phyloP scores from a whole-genome alignment of 2,113 vertebrate genomes.

The Callithrix jacchus region DNA sequence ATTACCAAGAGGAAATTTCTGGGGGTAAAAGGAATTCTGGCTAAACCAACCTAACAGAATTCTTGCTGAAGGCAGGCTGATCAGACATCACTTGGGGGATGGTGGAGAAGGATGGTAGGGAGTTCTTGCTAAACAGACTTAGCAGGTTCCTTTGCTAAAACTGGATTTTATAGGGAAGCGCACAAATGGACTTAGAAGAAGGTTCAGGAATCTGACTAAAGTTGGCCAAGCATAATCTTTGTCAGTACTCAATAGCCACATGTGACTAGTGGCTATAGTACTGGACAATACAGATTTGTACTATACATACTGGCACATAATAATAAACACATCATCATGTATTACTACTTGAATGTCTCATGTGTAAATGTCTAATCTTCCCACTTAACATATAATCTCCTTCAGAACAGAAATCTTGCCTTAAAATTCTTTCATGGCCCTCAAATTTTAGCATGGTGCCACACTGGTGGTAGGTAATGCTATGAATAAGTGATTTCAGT shows the following conservation, averaged over 20 bases:
- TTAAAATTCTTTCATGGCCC: neutral
- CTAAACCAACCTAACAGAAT: neutral
- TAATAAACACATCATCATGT: neutral
- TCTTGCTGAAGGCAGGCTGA: neutral
- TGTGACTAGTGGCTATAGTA: neutral
- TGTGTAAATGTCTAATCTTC: slow-evolving; percentile 14
- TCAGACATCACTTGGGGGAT: neutral
- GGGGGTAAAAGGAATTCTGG: neutral
- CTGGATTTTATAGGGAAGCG: neutral
- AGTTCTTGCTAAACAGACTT: neutral
- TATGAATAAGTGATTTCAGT: slow-evolving; percentile 16
- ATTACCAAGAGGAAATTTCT: neutral
- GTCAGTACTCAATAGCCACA: neutral
- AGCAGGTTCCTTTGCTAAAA: neutral
- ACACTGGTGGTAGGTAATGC: neutral
- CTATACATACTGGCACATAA: neutral
- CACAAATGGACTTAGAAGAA: neutral
- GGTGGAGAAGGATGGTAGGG: neutral
- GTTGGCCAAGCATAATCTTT: neutral
- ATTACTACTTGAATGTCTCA: slow-evolving; percentile 25
- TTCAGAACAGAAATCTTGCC: slow-evolving; percentile 31
- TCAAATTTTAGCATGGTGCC: neutral
- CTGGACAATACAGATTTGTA: neutral
- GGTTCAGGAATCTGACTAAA: neutral
- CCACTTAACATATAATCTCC: neutral